Evolutionary conservation across 1,140 invertebrate genomes (phyloP), one percentile per base, ranked within the genome.

Genomic region (Pseudomyrmex gracilis): DNA sequence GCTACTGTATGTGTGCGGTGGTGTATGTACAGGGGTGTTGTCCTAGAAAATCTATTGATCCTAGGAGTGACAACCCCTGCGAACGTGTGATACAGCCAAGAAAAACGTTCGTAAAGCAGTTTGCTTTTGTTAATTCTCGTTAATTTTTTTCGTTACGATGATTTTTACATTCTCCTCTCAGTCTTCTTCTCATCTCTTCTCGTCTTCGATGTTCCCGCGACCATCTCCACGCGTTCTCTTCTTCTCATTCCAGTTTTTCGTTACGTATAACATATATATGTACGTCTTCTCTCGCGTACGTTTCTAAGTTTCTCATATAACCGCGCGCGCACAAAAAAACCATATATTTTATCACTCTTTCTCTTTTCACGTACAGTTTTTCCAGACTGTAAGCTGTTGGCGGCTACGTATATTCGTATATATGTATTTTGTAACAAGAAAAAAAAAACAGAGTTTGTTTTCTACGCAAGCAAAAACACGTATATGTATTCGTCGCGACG

Each of bases 341-440:
- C 24, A 87, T 85, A 90, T 43, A 17, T 47, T 86, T 64, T 51
- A 51, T 84, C 47, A 76, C 58, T 63, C 51, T 57, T 70, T 67
- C 22, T 13, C 22, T 45, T 53, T 77, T 67, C 49, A 82, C 87
- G 85, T 90, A 84, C 85, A 83, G 87, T 90, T 90, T 87, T 88
- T 60, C 83, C 85, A 61, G 84, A 90, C 89, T 91, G 89, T 88
- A 84, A 60, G 10, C 57, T 67, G 49, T 58, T 22, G 57, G 7
- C n/a, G 57, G 7, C n/a, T 53, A 64, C 76, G 13, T 68, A 70
- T 80, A 70, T 80, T 71, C 17, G 58, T 53, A 80, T 58, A 49
- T 70, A 49, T 47, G 45, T 58, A 70, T 70, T 68, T 34, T 34
- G 34, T 34, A 34, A 34, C 7, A 34, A 34, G 5, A 34, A 34